Conservation (phyloP, 2,113 vertebrate genomes). For the Ageneiosus marmoratus region DNA sequence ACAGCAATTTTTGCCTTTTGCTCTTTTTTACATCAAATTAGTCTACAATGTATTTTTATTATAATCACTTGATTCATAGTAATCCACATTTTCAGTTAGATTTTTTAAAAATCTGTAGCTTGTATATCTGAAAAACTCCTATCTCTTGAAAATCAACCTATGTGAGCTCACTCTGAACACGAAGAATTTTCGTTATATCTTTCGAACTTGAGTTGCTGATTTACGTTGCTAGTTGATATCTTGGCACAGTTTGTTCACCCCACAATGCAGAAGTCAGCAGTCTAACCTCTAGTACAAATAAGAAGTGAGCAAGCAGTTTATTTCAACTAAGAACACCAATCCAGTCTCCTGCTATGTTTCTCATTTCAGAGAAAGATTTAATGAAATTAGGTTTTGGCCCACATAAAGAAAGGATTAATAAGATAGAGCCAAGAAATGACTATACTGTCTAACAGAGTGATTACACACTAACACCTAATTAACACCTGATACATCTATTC, state of each 20-base stretch:
- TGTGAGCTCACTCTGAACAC: neutral
- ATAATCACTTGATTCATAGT: neutral
- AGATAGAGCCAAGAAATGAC: neutral
- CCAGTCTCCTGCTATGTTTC: conserved; percentile 7
- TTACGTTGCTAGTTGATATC: neutral
- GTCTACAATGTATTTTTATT: neutral
- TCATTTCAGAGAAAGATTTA: conserved; percentile 6
- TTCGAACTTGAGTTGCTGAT: neutral
- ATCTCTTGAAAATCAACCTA: neutral
- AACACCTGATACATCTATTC: neutral
- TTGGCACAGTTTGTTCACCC: neutral
- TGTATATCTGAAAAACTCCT: neutral
- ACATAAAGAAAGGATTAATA: neutral
- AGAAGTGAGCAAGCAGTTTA: neutral
- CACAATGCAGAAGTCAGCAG: neutral
- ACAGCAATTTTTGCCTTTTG: neutral
- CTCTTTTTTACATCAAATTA: neutral
- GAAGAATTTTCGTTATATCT: neutral
- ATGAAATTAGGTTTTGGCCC: neutral
- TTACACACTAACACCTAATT: neutral
- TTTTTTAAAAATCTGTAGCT: neutral
- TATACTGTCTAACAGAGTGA: neutral
- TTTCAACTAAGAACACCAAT: neutral
- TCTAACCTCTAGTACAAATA: neutral
- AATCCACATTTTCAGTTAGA: neutral